Base-by-base conservation (phyloP, 2,113 vertebrate genomes). In the Podarcis muralis region DNA sequence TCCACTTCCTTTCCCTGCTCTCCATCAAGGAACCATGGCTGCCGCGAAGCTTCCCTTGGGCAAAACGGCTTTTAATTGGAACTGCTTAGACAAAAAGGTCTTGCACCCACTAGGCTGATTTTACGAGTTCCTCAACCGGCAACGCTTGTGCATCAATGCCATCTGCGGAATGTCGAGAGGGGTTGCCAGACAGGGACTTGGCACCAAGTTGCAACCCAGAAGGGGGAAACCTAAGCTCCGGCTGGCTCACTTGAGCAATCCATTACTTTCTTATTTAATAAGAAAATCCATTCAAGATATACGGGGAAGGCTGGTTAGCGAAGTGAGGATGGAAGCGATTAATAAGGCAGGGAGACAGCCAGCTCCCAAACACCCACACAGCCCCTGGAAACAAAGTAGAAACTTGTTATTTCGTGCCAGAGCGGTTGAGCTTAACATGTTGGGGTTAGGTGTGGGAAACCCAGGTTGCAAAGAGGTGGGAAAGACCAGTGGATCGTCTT, bases 261-360 rank as follows among this genome's bases (percentile, higher is more conserved):
- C 78, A 87, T 93, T 93, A 92, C 93, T 92, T 94, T 94, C 0
- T 0, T 86, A 74, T 92, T 93, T 94, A 94, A 89, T 95, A 94
- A 85, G 88, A 90, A 91, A 94, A 93, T 62, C 83, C 75, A 93
- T 0, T 0, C 0, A 0, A 86, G 88, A 90, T 84, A 53, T 88
- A 74, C 65, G 71, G 80, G 80, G 94, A 86, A 83, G 77, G 68
- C 68, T 81, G 90, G 92, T 93, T 91, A 88, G 85, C 82, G 80
- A 53, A 91, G 87, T 32, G 90, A 87, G 80, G 4, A 88, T 93
- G 92, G 92, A 94, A 95, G 95, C 75, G 92, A 88, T 92, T 91
- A 94, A 83, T 91, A 94, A 83, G 2, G 75, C 76, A 90, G 88
- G 82, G 88, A 92, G 92, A 92, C 80, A 25, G 92, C 91, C 87